A percentile compares a stretch with the other conserved stretches of the same genome.
Evolutionary conservation across 2,113 vertebrate genomes (phyloP).

Genomic region (Podocnemis expansa): DNA sequence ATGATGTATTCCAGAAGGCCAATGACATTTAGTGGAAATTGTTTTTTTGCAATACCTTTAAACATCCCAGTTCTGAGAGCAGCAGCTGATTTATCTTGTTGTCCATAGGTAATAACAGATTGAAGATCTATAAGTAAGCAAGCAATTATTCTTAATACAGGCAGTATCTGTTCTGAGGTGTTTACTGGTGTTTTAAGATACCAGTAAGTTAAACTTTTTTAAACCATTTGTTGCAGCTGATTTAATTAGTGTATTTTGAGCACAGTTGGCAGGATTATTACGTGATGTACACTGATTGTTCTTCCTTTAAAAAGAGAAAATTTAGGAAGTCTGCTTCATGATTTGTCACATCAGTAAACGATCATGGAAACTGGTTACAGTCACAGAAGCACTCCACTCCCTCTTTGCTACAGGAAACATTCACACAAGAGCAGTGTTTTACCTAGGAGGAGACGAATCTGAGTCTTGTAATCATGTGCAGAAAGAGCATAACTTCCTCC

Average conservation of each 20-base stretch:
- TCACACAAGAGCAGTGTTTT: fast-evolving
- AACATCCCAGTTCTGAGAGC: neutral
- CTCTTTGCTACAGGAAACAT: fast-evolving
- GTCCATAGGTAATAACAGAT: neutral
- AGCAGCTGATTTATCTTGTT: neutral
- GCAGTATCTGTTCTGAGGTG: neutral
- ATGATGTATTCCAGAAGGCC: neutral
- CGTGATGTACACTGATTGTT: fast-evolving
- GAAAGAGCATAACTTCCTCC: neutral
- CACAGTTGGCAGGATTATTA: neutral
- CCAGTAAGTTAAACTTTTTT: neutral
- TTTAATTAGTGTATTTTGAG: neutral
- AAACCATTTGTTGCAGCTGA: neutral
- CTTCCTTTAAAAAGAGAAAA: neutral
- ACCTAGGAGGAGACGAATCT: fast-evolving
- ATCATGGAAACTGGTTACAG: neutral
- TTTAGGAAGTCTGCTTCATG: neutral
- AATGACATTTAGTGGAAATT: neutral
- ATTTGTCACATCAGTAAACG: fast-evolving
- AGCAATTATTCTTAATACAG: fast-evolving
- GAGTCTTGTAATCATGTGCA: fast-evolving
- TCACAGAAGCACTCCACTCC: fast-evolving
- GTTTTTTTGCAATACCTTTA: neutral
- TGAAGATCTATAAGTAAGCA: fast-evolving
- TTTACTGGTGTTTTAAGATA: fast-evolving